Base-by-base conservation (phyloP, 2,113 vertebrate genomes). In the Coracopsis vasa region DNA sequence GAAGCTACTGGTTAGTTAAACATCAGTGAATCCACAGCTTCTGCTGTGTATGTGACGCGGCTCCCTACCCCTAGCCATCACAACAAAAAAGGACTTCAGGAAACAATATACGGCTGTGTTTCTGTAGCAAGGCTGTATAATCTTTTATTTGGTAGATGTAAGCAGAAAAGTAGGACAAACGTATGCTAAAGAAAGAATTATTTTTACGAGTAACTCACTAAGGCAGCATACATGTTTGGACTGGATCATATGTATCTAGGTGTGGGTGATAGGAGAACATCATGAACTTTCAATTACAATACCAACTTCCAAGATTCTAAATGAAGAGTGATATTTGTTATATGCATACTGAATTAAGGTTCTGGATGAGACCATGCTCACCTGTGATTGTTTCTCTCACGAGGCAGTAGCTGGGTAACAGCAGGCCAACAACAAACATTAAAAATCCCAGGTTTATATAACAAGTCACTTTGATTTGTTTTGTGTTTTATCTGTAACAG, bases 391-490 rank as follows among this genome's bases (percentile, higher is more conserved):
- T 92, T 97, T 81, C 56, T 71, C 25, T 83, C 60, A 69, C 31
- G 21, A 92, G 75, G 44, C 80, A 86, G 90, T 93, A 95, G 33
- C 86, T 93, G 65, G 80, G 90, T 91, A 96, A 94, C 90, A 69
- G 69, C 56, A 78, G 56, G 35, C 24, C 15, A 47, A 72, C 6
- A 91, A 71, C 9, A 72, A 80, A 39, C 18, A 65, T 16, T n/a
- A 94, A 88, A 94, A 79, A 88, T 79, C 23, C 29, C 31, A 72
- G 39, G 56, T 92, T 95, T 95, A 86, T 33, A 45, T 50, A 90
- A 60, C 95, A 88, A 92, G 56, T 60, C 80, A 84, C n/a, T 88
- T 90, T 84, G 83, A 94, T 95, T 96, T 95, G 69, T 70, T 92
- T 74, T 74, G 5, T 92, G 64, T 86, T 95, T 83, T 78, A 74